These are phyloP conservation scores for Ectemnius lituratus DNA, from an alignment of 2,888 invertebrate genomes.

Conservation along the genomic window DNA sequence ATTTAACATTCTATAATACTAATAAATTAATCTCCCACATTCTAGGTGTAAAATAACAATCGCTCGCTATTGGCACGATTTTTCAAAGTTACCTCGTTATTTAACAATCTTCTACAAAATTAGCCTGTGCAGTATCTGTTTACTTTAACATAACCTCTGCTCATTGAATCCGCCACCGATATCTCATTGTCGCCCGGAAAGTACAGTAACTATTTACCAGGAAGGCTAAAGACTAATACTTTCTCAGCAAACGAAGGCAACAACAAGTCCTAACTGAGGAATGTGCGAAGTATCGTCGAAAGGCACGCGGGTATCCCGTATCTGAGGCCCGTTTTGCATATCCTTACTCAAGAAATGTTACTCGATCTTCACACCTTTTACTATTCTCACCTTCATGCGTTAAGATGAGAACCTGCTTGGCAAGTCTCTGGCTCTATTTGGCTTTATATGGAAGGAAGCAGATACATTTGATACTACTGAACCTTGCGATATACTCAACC, in stretches of 20 bases:
- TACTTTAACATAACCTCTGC: no score
- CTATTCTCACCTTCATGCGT: not conserved
- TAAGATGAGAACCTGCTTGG: not conserved
- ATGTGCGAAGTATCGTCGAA: slow-evolving; percentile 41
- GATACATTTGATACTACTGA: no score
- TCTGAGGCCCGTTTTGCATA: not conserved
- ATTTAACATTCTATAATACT: no score
- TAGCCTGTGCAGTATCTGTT: no score
- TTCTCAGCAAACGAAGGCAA: slow-evolving; percentile 50
- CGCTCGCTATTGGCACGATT: no score
- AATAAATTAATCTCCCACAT: no score
- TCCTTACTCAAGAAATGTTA: not conserved
- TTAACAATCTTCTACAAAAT: no score
- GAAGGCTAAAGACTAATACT: slow-evolving; percentile 48
- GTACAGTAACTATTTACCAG: slow-evolving; percentile 17
- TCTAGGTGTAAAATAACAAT: no score
- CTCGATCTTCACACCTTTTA: not conserved
- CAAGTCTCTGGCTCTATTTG: no score
- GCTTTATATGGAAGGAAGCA: no score
- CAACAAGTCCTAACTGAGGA: slow-evolving; percentile 44
- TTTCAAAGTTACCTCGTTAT: no score
- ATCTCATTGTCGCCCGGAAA: slow-evolving; percentile 22
- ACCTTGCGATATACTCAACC: no score
- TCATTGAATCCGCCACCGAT: not conserved
- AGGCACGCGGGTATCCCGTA: slow-evolving; percentile 30